Conservation (phyloP, 2,888 invertebrate genomes). For the Harpalus rufipes region DNA sequence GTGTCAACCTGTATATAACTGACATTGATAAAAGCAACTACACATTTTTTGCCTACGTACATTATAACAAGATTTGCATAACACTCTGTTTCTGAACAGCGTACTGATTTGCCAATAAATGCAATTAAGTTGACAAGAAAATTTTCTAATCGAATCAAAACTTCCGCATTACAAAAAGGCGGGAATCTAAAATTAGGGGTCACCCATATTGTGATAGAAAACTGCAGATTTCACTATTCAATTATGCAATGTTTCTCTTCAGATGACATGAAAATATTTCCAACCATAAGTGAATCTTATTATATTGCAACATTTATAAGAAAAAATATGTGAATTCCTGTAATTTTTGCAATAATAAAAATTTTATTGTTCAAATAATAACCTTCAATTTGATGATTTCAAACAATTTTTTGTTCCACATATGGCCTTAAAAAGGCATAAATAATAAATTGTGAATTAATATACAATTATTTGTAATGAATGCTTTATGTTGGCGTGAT, state of each 20-base stretch:
- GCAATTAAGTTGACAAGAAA: slow-evolving; percentile 17
- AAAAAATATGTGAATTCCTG: slow-evolving; percentile 27
- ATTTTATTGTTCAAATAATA: slow-evolving; percentile 8
- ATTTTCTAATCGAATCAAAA: slow-evolving; percentile 21
- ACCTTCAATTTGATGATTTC: neutral
- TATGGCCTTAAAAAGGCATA: neutral
- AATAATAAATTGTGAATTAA: neutral
- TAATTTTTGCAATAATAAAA: slow-evolving; percentile 14
- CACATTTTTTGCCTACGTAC: too few relatives aligned
- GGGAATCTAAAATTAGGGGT: slow-evolving; percentile 10
- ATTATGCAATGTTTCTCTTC: slow-evolving; percentile 25
- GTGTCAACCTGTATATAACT: too few relatives aligned
- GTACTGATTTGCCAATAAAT: neutral
- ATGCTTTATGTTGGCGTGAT: neutral
- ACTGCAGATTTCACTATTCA: slow-evolving; percentile 11
- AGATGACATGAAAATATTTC: slow-evolving; percentile 19
- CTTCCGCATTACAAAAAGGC: slow-evolving; percentile 30
- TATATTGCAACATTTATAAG: slow-evolving; percentile 9
- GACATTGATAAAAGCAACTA: too few relatives aligned
- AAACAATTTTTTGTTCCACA: slow-evolving; percentile 15
- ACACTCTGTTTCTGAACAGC: too few relatives aligned
- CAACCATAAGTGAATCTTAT: slow-evolving; percentile 9
- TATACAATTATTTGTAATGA: neutral
- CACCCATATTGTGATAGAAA: slow-evolving; percentile 9
- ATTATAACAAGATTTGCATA: too few relatives aligned